phyloP scores from a whole-genome alignment of 2,113 vertebrate species.

The Rynchops niger region DNA sequence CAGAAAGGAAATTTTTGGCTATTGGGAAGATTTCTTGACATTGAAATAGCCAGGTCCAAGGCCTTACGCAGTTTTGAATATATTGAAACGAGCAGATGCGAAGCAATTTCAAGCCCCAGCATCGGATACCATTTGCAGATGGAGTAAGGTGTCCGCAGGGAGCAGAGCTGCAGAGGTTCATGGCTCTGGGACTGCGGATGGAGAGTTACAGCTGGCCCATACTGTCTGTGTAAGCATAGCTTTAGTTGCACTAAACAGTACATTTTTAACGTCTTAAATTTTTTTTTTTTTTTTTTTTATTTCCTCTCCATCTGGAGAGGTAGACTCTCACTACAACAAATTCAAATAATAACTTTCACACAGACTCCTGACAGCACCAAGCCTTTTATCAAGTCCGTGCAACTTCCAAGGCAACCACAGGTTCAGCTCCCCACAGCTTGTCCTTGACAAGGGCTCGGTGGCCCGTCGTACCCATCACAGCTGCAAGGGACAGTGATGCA shows the following conservation, averaged over 20 bases:
- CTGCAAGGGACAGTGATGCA: background rate
- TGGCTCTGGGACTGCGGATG: rapidly evolving
- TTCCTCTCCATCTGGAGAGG: background rate
- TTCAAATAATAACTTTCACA: background rate
- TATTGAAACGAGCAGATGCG: background rate
- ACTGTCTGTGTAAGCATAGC: background rate
- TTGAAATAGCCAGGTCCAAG: background rate
- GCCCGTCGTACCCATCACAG: background rate
- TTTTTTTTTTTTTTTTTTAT: background rate
- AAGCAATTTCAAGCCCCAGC: background rate
- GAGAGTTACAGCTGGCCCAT: background rate
- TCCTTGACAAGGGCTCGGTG: background rate
- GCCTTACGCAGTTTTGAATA: background rate
- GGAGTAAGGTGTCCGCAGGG: too few species aligned
- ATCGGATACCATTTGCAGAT: background rate
- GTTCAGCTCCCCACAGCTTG: background rate
- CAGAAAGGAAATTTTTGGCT: background rate
- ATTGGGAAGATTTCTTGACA: background rate
- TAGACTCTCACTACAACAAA: background rate
- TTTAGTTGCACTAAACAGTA: background rate
- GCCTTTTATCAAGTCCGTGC: background rate
- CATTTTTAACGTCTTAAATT: background rate
- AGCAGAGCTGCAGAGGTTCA: background rate
- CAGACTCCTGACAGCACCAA: rapidly evolving
- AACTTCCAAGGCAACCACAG: background rate